Percentiles rank a stretch among this genome's conserved stretches.
These are phyloP conservation scores for Linurgus olivaceus DNA, from an alignment of 2,797 vertebrate genomes.

Conservation along the genomic window DNA sequence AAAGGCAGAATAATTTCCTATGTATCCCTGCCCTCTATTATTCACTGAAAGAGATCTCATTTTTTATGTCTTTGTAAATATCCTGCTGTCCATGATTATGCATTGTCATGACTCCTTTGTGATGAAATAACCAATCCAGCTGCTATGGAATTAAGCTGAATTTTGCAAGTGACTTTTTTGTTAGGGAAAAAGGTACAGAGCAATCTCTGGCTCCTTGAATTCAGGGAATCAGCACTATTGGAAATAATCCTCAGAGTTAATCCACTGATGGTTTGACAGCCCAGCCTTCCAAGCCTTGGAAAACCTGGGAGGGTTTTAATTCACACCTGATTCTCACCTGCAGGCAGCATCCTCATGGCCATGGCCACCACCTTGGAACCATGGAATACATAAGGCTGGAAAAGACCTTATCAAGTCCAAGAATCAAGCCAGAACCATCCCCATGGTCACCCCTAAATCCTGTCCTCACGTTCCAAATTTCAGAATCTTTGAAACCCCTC, in stretches of 20 bases:
- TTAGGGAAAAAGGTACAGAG: background rate
- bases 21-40: background rate
- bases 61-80: background rate
- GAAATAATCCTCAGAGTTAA: background rate
- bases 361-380: background rate
- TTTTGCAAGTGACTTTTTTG: background rate
- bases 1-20: background rate
- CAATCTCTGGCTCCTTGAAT: background rate
- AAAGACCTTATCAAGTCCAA: background rate
- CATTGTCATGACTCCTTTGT: background rate
- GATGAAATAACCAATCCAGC: background rate
- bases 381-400: background rate
- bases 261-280: background rate
- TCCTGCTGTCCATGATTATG: background rate
- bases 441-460: background rate
- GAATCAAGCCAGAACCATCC: background rate
- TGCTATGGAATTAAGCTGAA: background rate
- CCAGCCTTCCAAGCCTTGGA: background rate
- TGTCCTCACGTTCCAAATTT: rapidly evolving
- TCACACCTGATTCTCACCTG: background rate
- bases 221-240: background rate
- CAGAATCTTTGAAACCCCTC: rapidly evolving
- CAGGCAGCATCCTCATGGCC: background rate
- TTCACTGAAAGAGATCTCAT: background rate
- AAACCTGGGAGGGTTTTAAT: background rate